Evolutionary conservation across 92 coral and sea anemone species (phyloP), one percentile per base, ranked within the genome.

Genomic region (Epizoanthus rinbou): DNA sequence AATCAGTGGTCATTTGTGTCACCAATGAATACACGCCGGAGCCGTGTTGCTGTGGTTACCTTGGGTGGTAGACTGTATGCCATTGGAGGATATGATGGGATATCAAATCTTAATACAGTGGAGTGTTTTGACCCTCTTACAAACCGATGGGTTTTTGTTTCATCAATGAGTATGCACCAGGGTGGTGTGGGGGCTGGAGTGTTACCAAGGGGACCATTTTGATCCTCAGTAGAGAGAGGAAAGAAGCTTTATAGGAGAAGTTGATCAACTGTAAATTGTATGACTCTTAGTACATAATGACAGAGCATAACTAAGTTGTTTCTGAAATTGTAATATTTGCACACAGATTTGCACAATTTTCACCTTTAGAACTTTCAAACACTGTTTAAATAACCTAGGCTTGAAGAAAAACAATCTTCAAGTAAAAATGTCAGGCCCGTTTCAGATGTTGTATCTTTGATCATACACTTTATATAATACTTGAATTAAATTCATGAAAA

Each of bases 171-270:
- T 62, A 84, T 95, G 88, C 99, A 96, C 69, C 96, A 96, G 80
- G 99, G 99, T 14, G 99, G 99, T 17, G 99, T 96, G 10, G 99
- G 99, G 57, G 96, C 90, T 66, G 98, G 93, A 15, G 95, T 94
- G 17, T 83, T 97, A 53, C 97, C 98, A 69, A 85, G 98, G 43
- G 91, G 91, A n/a, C 89, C 94, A 22, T 84, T 60, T 23, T 78
- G 69, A 78, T 13, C 59, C 45, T 43, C 17, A 74, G 22, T 21
- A 11, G 41, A 41, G 19, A 28, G 9, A 15, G 23, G 2, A 33
- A 33, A 31, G 9, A 8, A 67, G n/a, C 0, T 13, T 19, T 33
- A 17, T 10, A 24, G 69, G 17, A 13, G 17, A 13, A 50, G 54
- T 50, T 15, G 15, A 50, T 50, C 54, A 11, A 11, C 14, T 50